Conservation (phyloP, 2,888 invertebrate genomes). For the Pachycephus smyrnensis region DNA sequence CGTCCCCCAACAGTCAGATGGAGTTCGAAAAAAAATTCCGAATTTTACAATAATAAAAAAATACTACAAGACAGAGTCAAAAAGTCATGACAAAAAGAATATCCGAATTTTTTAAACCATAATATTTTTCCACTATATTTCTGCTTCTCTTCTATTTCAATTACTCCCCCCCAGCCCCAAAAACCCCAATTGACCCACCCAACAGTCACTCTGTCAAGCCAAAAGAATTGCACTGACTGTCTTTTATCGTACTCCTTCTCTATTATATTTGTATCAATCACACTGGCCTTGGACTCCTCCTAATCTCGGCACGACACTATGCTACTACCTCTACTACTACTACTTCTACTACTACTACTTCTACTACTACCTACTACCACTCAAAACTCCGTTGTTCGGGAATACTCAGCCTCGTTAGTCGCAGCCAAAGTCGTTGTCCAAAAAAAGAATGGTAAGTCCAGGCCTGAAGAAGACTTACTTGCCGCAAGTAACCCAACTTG, state of each 20-base stretch:
- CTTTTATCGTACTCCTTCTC: constrained; percentile 67
- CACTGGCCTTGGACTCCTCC: constrained; percentile 68
- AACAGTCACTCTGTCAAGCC: constrained; percentile 10
- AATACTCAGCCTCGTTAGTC: constrained; percentile 64
- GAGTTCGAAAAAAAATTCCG: no score
- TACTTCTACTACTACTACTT: constrained; percentile 52
- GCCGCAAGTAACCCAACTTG: constrained; percentile 45
- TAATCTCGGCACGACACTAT: constrained; percentile 68
- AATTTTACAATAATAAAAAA: no score
- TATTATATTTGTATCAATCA: constrained; percentile 67
- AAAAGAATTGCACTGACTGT: constrained; percentile 61
- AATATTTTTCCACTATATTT: no score
- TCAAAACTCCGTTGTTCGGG: constrained; percentile 66
- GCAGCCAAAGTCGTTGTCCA: constrained; percentile 69
- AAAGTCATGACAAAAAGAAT: no score
- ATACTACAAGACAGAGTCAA: no score
- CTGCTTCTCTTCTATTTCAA: no score
- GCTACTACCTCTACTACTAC: constrained; percentile 53
- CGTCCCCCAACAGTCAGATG: no score
- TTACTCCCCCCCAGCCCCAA: neutral
- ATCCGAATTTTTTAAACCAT: no score
- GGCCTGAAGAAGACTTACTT: constrained; percentile 65
- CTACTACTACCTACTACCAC: constrained; percentile 54
- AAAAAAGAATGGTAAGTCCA: constrained; percentile 69
- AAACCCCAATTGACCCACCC: neutral